Percentiles rank a stretch among this genome's conserved stretches.
phyloP scores from a whole-genome alignment of 37 sponge, comb jelly and placozoan species.

The Halisarca cf. caerulea region DNA sequence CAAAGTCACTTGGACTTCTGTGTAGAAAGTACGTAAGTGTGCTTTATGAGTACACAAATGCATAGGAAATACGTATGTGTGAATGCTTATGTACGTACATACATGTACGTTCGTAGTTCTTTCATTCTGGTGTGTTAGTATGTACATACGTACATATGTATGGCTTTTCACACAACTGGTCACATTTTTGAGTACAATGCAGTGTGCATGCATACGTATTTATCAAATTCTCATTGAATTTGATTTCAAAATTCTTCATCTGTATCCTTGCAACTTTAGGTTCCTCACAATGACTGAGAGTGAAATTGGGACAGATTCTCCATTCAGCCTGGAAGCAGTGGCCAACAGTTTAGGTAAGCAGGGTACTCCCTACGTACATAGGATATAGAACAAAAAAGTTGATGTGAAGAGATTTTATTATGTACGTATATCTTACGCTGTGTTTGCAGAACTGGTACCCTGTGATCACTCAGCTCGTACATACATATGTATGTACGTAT shows the following conservation, averaged over 20 bases:
- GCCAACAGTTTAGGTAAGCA: constrained; percentile 59
- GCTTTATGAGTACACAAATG: background rate
- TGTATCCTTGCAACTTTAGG: too few species aligned
- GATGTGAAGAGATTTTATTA: background rate
- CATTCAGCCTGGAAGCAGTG: constrained; percentile 74
- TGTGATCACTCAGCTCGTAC: too few species aligned
- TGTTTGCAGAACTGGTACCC: background rate
- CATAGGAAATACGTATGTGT: background rate
- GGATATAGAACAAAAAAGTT: too few species aligned
- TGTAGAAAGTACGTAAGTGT: constrained; percentile 66
- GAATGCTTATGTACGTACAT: background rate
- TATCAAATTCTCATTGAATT: too few species aligned
- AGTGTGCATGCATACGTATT: too few species aligned
- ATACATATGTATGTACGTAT: too few species aligned
- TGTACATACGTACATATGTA: too few species aligned
- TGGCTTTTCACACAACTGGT: too few species aligned
- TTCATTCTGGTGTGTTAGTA: too few species aligned
- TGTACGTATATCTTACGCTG: background rate
- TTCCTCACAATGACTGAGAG: constrained; percentile 67
- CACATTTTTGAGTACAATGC: too few species aligned
- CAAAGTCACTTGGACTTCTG: constrained; percentile 78
- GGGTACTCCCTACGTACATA: too few species aligned
- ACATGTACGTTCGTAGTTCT: constrained; percentile 19
- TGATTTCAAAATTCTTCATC: too few species aligned
- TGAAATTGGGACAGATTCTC: constrained; percentile 53